Evolutionary conservation across 2,888 invertebrate species (phyloP).

Genomic region (Emmelina monodactyla): DNA sequence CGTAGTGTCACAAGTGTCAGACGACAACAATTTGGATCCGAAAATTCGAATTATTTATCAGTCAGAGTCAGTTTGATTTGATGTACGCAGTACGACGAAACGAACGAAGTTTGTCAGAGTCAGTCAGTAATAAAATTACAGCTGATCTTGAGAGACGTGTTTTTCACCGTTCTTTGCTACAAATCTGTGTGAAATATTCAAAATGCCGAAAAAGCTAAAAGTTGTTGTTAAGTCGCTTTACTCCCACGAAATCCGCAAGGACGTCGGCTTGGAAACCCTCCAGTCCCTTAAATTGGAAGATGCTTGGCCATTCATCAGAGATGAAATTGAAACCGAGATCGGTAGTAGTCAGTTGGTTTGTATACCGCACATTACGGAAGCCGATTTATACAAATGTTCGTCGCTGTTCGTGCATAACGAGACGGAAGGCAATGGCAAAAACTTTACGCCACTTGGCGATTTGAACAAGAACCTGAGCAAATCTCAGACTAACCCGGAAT

Average conservation of each 20-base stretch:
- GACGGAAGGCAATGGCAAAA: constrained; percentile 52
- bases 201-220: constrained; percentile 62
- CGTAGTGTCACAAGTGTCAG: no score
- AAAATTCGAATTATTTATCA: no score
- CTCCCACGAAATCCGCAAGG: constrained; percentile 59
- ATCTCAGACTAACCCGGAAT: constrained; percentile 41
- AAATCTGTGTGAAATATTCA: no score
- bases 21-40: no score
- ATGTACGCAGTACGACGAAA: no score
- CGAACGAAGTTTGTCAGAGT: no score
- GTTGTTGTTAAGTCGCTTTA: constrained; percentile 56
- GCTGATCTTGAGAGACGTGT: no score
- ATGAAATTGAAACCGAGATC: constrained; percentile 61
- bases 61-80: no score
- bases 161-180: no score
- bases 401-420: constrained; percentile 58
- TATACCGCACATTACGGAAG: constrained; percentile 61
- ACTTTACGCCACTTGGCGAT: constrained; percentile 54
- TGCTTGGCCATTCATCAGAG: constrained; percentile 62
- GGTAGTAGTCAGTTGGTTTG: constrained; percentile 57
- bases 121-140: no score
- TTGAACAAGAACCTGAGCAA: constrained; percentile 45
- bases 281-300: constrained; percentile 57
- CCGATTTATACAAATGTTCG: constrained; percentile 52
- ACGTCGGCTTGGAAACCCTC: constrained; percentile 50